Percentiles rank a stretch among this genome's conserved stretches.
Conservation (phyloP, 2,113 vertebrate genomes). For the Oceanites oceanicus region DNA sequence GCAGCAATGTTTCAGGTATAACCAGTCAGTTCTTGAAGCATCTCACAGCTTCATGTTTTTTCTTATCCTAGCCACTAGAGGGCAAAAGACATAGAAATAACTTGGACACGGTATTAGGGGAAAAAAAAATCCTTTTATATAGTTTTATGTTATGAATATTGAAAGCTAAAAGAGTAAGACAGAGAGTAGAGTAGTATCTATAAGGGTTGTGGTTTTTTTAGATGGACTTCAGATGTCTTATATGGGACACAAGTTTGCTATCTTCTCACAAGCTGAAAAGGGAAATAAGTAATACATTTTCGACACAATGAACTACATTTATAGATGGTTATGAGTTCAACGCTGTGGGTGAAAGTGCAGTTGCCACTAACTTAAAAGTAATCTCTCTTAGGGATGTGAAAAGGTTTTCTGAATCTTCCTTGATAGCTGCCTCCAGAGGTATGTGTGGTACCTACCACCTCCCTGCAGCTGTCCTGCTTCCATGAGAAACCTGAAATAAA, state of each 20-base stretch:
- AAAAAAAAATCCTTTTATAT: not conserved
- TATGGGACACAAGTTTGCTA: not conserved
- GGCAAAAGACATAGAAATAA: not conserved
- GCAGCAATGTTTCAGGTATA: not conserved
- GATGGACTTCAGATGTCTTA: not conserved
- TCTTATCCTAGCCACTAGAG: not conserved
- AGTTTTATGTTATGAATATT: not conserved
- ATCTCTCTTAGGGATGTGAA: not conserved
- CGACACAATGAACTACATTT: not conserved
- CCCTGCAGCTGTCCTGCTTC: not conserved
- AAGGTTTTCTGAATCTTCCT: not conserved
- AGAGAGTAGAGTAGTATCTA: not conserved
- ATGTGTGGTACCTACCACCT: not conserved
- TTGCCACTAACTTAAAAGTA: not conserved
- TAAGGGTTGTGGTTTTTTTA: not conserved
- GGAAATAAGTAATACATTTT: not conserved
- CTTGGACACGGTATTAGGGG: rapidly evolving
- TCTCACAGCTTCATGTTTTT: not conserved
- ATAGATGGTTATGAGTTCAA: not conserved
- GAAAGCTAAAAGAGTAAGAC: not conserved
- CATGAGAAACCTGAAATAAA: not conserved
- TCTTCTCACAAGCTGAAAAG: not conserved
- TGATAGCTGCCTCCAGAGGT: not conserved
- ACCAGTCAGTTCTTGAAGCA: not conserved
- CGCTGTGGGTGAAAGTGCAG: not conserved